These are phyloP conservation scores for Tricholauxania praeusta DNA, from an alignment of 2,888 invertebrate species.

Conservation along the genomic window DNA sequence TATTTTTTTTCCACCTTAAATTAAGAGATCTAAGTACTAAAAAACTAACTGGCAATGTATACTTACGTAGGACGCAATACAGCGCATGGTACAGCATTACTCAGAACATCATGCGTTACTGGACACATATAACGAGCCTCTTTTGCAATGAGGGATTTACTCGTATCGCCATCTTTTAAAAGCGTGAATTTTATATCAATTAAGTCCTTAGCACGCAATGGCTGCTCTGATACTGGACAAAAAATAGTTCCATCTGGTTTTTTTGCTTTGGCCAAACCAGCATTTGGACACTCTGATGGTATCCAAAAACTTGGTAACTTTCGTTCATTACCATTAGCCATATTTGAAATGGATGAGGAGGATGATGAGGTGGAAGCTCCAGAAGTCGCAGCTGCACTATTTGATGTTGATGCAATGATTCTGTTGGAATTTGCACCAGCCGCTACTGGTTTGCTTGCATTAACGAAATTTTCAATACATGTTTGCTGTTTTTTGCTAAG, in stretches of 20 bases:
- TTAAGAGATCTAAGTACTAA: too few relatives aligned
- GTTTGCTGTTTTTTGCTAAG: slow-evolving; percentile 70
- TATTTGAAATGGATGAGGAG: slow-evolving; percentile 78
- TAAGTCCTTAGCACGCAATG: slow-evolving; percentile 91
- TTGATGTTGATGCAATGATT: slow-evolving; percentile 14
- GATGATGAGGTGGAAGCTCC: slow-evolving; percentile 56
- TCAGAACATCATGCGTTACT: slow-evolving; percentile 94
- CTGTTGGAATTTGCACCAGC: slow-evolving; percentile 42
- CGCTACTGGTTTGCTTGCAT: slow-evolving; percentile 75
- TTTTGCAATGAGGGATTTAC: slow-evolving; percentile 87
- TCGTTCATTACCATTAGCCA: slow-evolving; percentile 82
- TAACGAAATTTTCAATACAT: slow-evolving; percentile 83
- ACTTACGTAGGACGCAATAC: slow-evolving; percentile 89
- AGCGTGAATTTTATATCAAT: slow-evolving; percentile 93
- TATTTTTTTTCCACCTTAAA: too few relatives aligned
- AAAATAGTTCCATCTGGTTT: slow-evolving; percentile 77
- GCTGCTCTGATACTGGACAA: slow-evolving; percentile 87
- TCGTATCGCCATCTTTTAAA: slow-evolving; percentile 88
- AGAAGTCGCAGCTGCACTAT: slow-evolving; percentile 37
- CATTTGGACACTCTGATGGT: slow-evolving; percentile 91
- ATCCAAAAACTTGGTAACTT: slow-evolving; percentile 96
- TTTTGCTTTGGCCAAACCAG: slow-evolving; percentile 76
- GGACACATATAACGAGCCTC: slow-evolving; percentile 97
- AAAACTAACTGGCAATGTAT: background rate
- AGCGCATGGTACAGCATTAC: slow-evolving; percentile 94